A percentile compares a stretch with the other conserved stretches of the same genome.
Conservation (phyloP, 2,888 invertebrate genomes). For the Mechanitis mazaeus region DNA sequence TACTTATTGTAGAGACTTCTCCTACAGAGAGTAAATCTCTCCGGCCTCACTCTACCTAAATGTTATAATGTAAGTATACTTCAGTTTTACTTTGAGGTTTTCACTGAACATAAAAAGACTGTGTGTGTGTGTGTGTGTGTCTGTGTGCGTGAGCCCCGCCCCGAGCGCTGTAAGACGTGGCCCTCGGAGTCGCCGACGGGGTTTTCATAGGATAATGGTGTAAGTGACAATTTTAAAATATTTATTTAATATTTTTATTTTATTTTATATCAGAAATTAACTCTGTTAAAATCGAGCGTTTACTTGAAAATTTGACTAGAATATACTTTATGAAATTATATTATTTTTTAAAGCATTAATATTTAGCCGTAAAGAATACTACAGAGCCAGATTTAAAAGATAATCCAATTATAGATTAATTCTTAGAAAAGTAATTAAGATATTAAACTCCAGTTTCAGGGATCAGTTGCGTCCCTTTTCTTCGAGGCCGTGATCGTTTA, state of each 20-base stretch:
- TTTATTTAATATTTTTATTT: constrained; percentile 5
- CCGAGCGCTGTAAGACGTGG: constrained; percentile 55
- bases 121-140: constrained; percentile 28
- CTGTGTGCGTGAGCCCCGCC: constrained; percentile 53
- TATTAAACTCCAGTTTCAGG: constrained; percentile 16
- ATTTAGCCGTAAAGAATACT: no score
- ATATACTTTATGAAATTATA: no score
- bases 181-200: constrained; percentile 56
- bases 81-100: constrained; percentile 27
- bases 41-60: no score
- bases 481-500: constrained; percentile 59
- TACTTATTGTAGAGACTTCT: no score
- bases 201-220: constrained; percentile 31
- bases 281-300: no score
- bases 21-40: no score
- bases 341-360: no score
- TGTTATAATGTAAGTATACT: not conserved
- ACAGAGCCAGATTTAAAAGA: no score
- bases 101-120: constrained; percentile 11
- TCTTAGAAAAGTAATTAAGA: not conserved
- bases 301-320: no score
- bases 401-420: no score
- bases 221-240: constrained; percentile 35
- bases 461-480: constrained; percentile 51
- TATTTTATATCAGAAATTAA: no score